Conservation (phyloP, 1,140 invertebrate species). For the Caligus rogercresseyi region DNA sequence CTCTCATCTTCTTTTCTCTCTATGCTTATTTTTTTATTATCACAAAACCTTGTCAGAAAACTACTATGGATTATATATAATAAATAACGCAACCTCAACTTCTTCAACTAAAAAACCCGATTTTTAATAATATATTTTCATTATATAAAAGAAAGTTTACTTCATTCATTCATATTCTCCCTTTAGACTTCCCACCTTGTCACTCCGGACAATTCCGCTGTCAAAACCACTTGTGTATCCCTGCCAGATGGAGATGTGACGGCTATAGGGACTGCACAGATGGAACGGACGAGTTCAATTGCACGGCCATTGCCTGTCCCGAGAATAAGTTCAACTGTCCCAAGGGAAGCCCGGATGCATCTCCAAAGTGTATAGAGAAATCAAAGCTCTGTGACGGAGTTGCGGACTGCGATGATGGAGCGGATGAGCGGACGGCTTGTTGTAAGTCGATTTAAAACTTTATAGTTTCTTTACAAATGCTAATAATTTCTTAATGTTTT, state of each 20-base stretch:
- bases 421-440: conserved; percentile 70
- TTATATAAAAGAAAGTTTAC: too few species aligned
- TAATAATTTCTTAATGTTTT: neutral
- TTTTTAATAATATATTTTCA: too few species aligned
- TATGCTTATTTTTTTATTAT: too few species aligned
- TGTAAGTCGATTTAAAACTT: conserved; percentile 46
- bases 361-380: conserved; percentile 67
- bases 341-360: conserved; percentile 43
- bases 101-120: too few species aligned
- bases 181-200: conserved; percentile 66
- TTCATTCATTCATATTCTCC: too few species aligned
- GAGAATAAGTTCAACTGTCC: conserved; percentile 81
- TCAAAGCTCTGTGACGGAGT: conserved; percentile 73
- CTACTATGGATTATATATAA: too few species aligned
- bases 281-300: conserved; percentile 61
- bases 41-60: too few species aligned
- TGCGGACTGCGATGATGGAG: conserved; percentile 67
- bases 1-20: too few species aligned
- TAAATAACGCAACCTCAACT: too few species aligned
- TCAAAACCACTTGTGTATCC: conserved; percentile 79
- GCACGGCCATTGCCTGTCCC: conserved; percentile 68
- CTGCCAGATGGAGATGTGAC: conserved; percentile 38
- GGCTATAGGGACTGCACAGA: conserved; percentile 32
- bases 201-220: conserved; percentile 78
- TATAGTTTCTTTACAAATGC: conserved; percentile 20